Percentiles rank a stretch among this genome's conserved stretches.
phyloP scores from a whole-genome alignment of 2,888 invertebrate genomes.

The Apotomis turbidana region DNA sequence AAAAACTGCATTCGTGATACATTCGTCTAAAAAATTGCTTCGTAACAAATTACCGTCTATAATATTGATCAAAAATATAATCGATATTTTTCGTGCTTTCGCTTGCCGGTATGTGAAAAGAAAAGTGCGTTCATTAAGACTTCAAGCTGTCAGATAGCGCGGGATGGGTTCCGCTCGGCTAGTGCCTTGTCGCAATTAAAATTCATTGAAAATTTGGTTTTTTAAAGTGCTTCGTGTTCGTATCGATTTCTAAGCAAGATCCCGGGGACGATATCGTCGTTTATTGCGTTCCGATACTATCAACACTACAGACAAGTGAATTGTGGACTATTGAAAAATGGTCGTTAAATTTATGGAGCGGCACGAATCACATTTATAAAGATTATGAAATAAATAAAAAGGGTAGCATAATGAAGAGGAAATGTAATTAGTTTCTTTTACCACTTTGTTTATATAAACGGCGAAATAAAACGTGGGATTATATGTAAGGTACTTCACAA shows the following conservation, averaged over 20 bases:
- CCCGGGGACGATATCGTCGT: conserved; percentile 9
- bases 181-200: conserved; percentile 19
- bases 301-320: conserved; percentile 15
- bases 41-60: background rate
- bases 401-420: background rate
- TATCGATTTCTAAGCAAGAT: conserved; percentile 29
- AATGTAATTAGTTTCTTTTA: no score
- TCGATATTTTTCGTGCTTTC: conserved; percentile 25
- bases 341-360: conserved; percentile 18
- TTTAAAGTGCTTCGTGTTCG: conserved; percentile 23
- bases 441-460: no score
- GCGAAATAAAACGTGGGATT: no score
- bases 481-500: no score
- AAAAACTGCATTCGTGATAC: background rate
- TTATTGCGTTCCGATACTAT: conserved; percentile 19
- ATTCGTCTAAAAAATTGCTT: background rate
- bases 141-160: conserved; percentile 19
- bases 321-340: background rate
- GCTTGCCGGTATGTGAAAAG: conserved; percentile 39
- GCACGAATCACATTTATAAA: background rate
- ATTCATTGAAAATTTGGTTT: conserved; percentile 27
- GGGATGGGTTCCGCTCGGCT: conserved; percentile 33
- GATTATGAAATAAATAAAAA: background rate
- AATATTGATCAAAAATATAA: conserved; percentile 12
- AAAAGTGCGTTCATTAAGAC: conserved; percentile 33